A percentile compares a stretch with the other conserved stretches of the same genome.
Evolutionary conservation across 1,140 invertebrate species (phyloP).

Genomic region (Hypsibius dujardini): DNA sequence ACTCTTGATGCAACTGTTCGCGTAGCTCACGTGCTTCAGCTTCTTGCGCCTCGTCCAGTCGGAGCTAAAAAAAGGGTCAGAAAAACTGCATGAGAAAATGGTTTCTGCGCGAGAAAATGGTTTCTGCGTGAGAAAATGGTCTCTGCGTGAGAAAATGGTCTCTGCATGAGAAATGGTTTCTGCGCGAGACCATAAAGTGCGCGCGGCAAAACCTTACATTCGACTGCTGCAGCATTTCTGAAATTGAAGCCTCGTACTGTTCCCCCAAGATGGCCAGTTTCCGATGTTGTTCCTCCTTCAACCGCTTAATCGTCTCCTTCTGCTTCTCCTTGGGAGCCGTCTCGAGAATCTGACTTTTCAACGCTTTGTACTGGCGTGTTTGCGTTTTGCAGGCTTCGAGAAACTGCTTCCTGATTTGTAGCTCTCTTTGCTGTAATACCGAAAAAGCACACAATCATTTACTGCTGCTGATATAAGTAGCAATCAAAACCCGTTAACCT

Average conservation of each 20-base stretch:
- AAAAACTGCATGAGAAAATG: constrained; percentile 20
- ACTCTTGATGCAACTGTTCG: constrained; percentile 78
- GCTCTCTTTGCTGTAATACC: constrained; percentile 74
- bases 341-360: constrained; percentile 83
- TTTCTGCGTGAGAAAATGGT: constrained; percentile 19
- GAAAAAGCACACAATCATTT: too few species aligned
- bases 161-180: not conserved
- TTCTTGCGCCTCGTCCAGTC: constrained; percentile 89
- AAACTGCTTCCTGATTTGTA: constrained; percentile 95
- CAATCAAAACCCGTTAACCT: constrained; percentile 41
- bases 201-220: constrained; percentile 42
- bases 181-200: too few species aligned
- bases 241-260: constrained; percentile 96
- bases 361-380: constrained; percentile 92
- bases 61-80: constrained; percentile 41
- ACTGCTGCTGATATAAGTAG: too few species aligned
- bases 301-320: constrained; percentile 72
- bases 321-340: constrained; percentile 89
- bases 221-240: constrained; percentile 97
- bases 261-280: constrained; percentile 88
- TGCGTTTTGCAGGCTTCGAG: constrained; percentile 97
- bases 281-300: constrained; percentile 89
- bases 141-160: constrained; percentile 19
- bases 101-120: constrained; percentile 19
- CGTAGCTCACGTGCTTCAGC: constrained; percentile 55